Percentiles rank a stretch among this genome's conserved stretches.
phyloP scores from a whole-genome alignment of 2,888 invertebrate species.

The Lasioglossum lativentre region DNA sequence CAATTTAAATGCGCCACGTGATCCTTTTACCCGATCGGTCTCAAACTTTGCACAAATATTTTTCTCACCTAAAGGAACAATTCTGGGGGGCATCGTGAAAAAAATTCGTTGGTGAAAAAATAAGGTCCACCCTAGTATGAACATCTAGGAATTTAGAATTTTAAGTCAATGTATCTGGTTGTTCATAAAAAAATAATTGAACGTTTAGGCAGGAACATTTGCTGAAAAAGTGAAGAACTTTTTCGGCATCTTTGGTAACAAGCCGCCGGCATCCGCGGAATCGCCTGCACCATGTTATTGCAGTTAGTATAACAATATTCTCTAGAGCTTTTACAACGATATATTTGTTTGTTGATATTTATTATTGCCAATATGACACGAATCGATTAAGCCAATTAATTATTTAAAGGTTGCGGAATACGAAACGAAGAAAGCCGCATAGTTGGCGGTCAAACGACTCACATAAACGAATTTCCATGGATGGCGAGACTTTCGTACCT shows the following conservation, averaged over 20 bases:
- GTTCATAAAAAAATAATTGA: neutral
- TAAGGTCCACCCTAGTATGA: no score
- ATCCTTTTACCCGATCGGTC: no score
- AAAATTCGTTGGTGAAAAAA: no score
- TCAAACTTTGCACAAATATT: no score
- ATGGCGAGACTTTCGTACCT: slow-evolving; percentile 94
- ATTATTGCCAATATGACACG: neutral
- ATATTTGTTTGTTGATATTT: neutral
- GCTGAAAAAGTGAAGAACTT: slow-evolving; percentile 76
- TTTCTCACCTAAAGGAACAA: no score
- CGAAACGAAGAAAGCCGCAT: slow-evolving; percentile 93
- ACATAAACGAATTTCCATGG: slow-evolving; percentile 94
- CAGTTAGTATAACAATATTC: slow-evolving; percentile 86
- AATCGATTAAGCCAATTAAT: neutral
- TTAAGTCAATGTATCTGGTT: neutral
- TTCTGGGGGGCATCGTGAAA: no score
- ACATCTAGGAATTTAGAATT: neutral
- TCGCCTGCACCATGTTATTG: slow-evolving; percentile 88
- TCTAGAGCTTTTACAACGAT: neutral
- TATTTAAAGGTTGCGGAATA: slow-evolving; percentile 89
- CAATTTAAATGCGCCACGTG: no score
- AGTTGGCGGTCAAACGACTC: slow-evolving; percentile 92
- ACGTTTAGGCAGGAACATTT: slow-evolving; percentile 50
- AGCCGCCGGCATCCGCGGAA: slow-evolving; percentile 87
- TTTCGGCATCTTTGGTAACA: slow-evolving; percentile 88